phyloP scores from a whole-genome alignment of 2,888 invertebrate genomes.

The Pyrocoelia pectoralis region DNA sequence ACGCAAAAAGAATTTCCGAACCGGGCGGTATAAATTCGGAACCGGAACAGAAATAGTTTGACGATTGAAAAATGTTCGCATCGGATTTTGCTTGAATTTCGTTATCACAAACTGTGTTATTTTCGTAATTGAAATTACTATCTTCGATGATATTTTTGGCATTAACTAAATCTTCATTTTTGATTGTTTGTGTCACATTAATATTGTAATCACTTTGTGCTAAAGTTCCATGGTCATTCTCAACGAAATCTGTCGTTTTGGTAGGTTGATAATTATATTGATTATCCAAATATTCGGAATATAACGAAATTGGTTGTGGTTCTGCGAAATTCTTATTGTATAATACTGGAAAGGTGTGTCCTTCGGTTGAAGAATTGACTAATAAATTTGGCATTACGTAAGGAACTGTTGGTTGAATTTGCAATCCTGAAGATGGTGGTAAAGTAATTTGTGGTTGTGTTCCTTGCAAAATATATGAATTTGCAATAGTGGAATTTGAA shows the following conservation, averaged over 20 bases:
- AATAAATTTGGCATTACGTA: constrained; percentile 33
- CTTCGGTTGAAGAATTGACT: constrained; percentile 39
- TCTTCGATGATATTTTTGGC: not conserved
- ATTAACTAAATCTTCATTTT: not conserved
- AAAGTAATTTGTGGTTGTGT: constrained; percentile 53
- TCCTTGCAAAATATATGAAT: constrained; percentile 52
- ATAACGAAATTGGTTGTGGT: constrained; percentile 55
- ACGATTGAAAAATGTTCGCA: constrained; percentile 65
- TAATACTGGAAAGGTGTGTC: constrained; percentile 56
- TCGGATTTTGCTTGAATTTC: not conserved
- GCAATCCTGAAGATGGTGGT: constrained; percentile 32
- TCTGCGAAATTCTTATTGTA: constrained; percentile 47
- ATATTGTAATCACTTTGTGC: not conserved
- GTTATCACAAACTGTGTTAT: not conserved
- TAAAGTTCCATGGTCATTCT: not conserved
- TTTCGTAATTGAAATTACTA: not conserved
- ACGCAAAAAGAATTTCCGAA: constrained; percentile 69
- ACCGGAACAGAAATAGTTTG: constrained; percentile 70
- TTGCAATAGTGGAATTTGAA: constrained; percentile 53
- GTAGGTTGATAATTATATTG: constrained; percentile 61
- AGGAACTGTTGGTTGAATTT: constrained; percentile 18
- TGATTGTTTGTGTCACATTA: no score
- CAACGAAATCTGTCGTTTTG: constrained; percentile 6
- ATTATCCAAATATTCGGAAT: constrained; percentile 66
- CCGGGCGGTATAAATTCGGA: constrained; percentile 63